Evolutionary conservation across 2,113 vertebrate species (phyloP).

Genomic region (Catagonus wagneri): DNA sequence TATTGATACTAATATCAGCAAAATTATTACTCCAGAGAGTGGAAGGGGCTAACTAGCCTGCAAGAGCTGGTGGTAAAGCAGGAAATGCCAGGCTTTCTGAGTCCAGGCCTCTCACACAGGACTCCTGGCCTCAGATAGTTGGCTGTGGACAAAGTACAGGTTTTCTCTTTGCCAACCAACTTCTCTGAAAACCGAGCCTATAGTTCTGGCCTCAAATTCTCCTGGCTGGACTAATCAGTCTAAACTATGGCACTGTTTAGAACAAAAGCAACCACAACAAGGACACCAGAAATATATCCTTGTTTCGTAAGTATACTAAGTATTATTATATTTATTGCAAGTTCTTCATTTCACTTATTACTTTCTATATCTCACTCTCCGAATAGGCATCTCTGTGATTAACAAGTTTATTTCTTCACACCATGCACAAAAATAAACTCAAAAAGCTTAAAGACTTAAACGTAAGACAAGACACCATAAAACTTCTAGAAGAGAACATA

Average conservation of each 20-base stretch:
- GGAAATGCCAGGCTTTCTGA: not conserved
- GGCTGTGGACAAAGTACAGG: not conserved
- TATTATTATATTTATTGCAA: constrained; percentile 24
- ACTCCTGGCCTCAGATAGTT: not conserved
- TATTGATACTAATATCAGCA: not conserved
- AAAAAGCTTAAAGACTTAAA: no score
- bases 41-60: not conserved
- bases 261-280: not conserved
- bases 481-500: no score
- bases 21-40: constrained; percentile 26
- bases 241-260: not conserved
- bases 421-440: no score
- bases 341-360: constrained; percentile 30
- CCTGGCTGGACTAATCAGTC: not conserved
- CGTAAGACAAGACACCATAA: no score
- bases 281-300: constrained; percentile 6
- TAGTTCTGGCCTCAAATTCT: not conserved
- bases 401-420: constrained; percentile 48
- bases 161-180: constrained; percentile 16
- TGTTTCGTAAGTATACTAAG: not conserved
- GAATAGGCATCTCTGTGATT: constrained; percentile 12
- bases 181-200: not conserved
- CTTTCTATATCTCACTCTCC: constrained; percentile 17
- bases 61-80: not conserved
- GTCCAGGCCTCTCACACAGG: not conserved